A percentile compares a stretch with the other conserved stretches of the same genome.
Evolutionary conservation across 2,888 invertebrate species (phyloP).

Genomic region (Lapara coniferarum): DNA sequence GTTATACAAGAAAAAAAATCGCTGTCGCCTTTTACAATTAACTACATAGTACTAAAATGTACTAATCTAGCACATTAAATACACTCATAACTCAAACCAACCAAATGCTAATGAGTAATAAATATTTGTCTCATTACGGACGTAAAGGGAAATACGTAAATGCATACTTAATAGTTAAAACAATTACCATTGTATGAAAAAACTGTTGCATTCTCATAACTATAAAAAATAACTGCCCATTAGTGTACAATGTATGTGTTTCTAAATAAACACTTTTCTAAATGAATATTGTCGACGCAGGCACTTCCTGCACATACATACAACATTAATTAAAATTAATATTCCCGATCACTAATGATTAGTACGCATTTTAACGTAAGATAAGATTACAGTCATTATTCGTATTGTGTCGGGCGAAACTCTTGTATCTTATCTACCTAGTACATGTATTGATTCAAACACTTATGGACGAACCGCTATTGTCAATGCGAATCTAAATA

Average conservation of each 20-base stretch:
- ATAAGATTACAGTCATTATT: conserved; percentile 70
- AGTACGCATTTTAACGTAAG: conserved; percentile 46
- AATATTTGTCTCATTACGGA: background rate
- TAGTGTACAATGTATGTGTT: background rate
- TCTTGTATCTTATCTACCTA: conserved; percentile 67
- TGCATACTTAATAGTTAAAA: background rate
- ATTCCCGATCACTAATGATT: conserved; percentile 48
- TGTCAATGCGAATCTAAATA: conserved; percentile 50
- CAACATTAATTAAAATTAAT: conserved; percentile 9
- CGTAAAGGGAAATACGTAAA: background rate
- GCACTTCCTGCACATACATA: background rate
- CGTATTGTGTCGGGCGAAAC: conserved; percentile 51
- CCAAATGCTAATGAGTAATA: background rate
- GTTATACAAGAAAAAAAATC: no score
- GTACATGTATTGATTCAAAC: conserved; percentile 64
- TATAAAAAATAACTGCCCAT: background rate
- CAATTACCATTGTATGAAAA: background rate
- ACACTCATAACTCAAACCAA: background rate
- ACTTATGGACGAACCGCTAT: conserved; percentile 54
- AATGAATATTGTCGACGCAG: background rate
- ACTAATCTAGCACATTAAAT: background rate
- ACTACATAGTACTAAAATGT: no score
- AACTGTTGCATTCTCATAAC: background rate
- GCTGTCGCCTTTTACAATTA: no score
- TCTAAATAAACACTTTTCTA: background rate